Conservation (phyloP, 2,797 vertebrate species). For the Florisuga fusca region DNA sequence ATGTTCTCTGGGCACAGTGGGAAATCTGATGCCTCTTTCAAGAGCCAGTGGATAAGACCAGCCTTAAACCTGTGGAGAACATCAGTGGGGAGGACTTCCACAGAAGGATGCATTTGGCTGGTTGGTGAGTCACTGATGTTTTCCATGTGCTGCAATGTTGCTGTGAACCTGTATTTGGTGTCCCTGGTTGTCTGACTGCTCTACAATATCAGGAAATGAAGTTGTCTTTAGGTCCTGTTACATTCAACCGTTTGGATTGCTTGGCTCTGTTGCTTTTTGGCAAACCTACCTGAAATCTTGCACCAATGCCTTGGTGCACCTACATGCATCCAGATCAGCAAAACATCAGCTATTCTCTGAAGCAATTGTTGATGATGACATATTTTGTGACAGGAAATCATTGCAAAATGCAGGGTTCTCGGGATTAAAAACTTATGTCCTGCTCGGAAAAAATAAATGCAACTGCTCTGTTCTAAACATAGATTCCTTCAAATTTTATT, state of each 20-base stretch:
- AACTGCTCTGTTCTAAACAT: neutral
- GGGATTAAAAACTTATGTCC: neutral
- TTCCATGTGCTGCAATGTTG: neutral
- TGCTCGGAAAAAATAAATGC: neutral
- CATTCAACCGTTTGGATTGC: neutral
- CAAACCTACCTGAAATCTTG: neutral
- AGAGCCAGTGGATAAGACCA: neutral
- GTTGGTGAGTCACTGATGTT: neutral
- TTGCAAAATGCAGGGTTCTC: constrained; percentile 9
- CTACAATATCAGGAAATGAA: neutral
- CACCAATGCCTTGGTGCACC: neutral
- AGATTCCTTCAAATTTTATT: neutral
- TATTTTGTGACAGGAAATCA: constrained; percentile 57
- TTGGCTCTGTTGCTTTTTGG: neutral
- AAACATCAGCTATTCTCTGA: constrained; percentile 43
- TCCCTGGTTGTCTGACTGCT: neutral
- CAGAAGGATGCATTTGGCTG: neutral
- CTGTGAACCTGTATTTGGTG: neutral
- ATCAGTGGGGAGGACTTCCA: neutral
- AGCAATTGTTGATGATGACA: constrained; percentile 41
- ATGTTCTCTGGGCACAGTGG: neutral
- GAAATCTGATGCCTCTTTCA: neutral
- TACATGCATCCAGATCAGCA: neutral
- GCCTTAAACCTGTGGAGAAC: neutral
- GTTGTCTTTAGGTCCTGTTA: neutral